Evolutionary conservation across 2,113 vertebrate species (phyloP).

Genomic region (Apeltes quadracus): DNA sequence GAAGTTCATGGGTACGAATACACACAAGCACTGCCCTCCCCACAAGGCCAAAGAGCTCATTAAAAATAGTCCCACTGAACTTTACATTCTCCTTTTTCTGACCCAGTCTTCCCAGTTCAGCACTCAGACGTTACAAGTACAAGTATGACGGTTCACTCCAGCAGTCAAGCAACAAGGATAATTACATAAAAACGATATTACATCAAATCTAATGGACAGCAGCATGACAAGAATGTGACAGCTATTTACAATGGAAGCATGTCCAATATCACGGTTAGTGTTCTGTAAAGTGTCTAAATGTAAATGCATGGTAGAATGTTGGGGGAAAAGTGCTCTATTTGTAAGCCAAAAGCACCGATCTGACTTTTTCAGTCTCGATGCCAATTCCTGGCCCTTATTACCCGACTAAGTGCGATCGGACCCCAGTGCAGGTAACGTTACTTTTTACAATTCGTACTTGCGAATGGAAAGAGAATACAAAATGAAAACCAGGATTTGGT

Average conservation of each 20-base stretch:
- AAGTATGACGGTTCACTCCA: background rate
- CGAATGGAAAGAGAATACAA: too few relatives aligned
- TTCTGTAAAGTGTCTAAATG: background rate
- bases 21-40: background rate
- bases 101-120: background rate
- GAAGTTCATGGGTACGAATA: background rate
- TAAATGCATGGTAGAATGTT: too few relatives aligned
- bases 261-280: background rate
- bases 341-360: too few relatives aligned
- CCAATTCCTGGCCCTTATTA: too few relatives aligned
- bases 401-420: background rate
- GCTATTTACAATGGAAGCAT: background rate
- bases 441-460: background rate
- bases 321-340: too few relatives aligned
- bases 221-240: background rate
- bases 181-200: background rate
- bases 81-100: constrained; percentile 1
- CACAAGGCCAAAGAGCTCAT: constrained; percentile 24
- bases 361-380: too few relatives aligned
- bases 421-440: background rate
- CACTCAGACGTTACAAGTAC: constrained; percentile 1
- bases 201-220: constrained; percentile 9
- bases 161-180: background rate
- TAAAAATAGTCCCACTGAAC: constrained; percentile 39
- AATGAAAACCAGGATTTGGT: too few relatives aligned